Conservation (phyloP, 2,888 invertebrate genomes). For the Andrena fulva region DNA sequence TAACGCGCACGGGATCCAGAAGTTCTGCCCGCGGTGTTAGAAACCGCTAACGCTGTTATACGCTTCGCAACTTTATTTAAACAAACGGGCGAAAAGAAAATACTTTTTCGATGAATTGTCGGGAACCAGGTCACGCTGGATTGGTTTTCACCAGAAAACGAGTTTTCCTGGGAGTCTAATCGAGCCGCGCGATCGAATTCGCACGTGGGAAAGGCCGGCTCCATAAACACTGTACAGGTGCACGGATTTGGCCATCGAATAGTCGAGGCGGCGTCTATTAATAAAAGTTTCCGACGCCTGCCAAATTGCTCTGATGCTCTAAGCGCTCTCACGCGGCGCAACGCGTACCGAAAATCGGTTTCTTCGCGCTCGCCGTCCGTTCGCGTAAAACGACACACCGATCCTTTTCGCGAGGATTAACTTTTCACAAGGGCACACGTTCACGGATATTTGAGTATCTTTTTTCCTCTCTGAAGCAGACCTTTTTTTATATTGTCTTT, state of each 20-base stretch:
- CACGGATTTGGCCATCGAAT: conserved; percentile 60
- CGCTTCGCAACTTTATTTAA: background rate
- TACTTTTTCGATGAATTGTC: background rate
- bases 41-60: background rate
- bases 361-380: background rate
- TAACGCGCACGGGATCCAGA: background rate
- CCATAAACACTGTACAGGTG: conserved; percentile 59
- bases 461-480: background rate
- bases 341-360: conserved; percentile 11
- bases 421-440: background rate
- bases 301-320: conserved; percentile 65
- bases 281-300: conserved; percentile 64
- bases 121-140: background rate
- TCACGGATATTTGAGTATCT: background rate
- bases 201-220: conserved; percentile 26
- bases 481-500: background rate
- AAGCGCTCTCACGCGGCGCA: background rate
- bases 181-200: background rate
- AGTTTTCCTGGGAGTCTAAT: background rate
- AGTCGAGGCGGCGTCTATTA: conserved; percentile 67
- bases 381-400: background rate
- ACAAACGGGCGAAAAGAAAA: background rate
- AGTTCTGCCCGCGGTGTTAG: background rate
- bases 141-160: background rate
- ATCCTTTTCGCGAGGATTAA: background rate